A percentile compares a stretch with the other conserved stretches of the same genome.
Conservation (phyloP, 1,140 invertebrate species). For the Wiebesia pumilae region DNA sequence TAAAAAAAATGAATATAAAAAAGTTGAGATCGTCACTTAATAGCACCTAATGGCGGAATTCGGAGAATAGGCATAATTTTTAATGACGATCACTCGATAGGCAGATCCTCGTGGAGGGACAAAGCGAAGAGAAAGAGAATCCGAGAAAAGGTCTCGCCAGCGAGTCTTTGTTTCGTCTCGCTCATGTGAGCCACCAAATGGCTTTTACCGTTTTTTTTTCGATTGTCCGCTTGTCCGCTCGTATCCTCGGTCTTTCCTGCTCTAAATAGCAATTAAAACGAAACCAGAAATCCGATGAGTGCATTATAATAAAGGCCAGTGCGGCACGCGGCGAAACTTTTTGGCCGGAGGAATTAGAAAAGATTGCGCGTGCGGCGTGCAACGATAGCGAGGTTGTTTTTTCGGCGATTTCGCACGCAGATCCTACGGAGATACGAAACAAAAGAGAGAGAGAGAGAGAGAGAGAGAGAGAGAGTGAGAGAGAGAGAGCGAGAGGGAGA, state of each 20-base stretch:
- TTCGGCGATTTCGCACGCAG: constrained; percentile 45
- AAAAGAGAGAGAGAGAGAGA: constrained; percentile 40
- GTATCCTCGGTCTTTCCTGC: constrained; percentile 14
- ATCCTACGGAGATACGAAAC: constrained; percentile 35
- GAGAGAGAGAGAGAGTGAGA: too few relatives aligned
- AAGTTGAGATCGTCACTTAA: constrained; percentile 4
- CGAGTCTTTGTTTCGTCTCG: constrained; percentile 29
- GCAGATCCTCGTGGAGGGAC: neutral
- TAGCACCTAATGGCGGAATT: neutral
- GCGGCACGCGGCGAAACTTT: neutral
- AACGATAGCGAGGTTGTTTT: constrained; percentile 10
- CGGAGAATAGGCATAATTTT: constrained; percentile 8
- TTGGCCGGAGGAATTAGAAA: neutral
- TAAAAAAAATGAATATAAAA: neutral
- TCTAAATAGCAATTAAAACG: constrained; percentile 42
- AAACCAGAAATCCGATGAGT: neutral
- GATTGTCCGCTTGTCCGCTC: constrained; percentile 11
- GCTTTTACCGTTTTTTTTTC: constrained; percentile 37
- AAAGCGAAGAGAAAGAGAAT: neutral
- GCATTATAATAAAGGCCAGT: neutral
- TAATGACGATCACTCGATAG: constrained; percentile 17
- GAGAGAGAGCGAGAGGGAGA: too few relatives aligned
- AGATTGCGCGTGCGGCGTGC: neutral
- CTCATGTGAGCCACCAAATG: constrained; percentile 37
- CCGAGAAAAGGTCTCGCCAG: neutral